These are phyloP conservation scores for Phrynocephalus forsythii DNA, from an alignment of 2,797 vertebrate genomes.

Conservation along the genomic window DNA sequence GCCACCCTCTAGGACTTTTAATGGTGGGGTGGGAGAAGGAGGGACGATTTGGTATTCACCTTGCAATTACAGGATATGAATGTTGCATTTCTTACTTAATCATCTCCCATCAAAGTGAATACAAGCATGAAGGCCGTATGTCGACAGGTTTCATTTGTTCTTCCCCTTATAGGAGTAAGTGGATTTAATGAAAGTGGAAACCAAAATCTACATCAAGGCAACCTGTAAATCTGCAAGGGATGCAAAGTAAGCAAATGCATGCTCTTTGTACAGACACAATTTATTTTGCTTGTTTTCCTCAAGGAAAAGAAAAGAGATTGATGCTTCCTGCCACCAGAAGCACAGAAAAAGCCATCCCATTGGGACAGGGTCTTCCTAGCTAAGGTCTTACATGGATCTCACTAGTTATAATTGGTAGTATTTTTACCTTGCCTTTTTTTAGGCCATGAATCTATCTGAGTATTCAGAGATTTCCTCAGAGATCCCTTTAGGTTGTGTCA, in stretches of 20 bases:
- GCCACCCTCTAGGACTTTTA: slow-evolving; percentile 14
- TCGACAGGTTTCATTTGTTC: background rate
- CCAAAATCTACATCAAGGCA: background rate
- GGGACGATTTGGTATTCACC: slow-evolving; percentile 22
- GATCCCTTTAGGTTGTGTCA: background rate
- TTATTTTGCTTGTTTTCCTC: background rate
- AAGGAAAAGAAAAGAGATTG: background rate
- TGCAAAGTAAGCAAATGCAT: background rate
- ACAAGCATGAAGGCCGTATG: background rate
- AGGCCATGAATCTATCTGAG: background rate
- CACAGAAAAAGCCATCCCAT: background rate
- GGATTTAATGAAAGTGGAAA: background rate
- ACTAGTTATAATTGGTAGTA: background rate
- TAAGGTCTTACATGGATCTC: background rate
- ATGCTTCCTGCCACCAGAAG: background rate
- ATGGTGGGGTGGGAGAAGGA: background rate
- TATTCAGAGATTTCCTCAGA: background rate
- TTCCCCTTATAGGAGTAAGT: background rate
- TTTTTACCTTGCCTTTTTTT: background rate
- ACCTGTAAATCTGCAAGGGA: background rate
- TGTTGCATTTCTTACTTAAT: slow-evolving; percentile 6
- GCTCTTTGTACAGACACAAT: background rate
- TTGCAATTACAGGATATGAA: slow-evolving; percentile 39
- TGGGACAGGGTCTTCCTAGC: background rate
- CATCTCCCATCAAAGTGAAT: background rate